Evolutionary conservation across 2,797 vertebrate species (phyloP), one percentile per base, ranked within the genome.

Genomic region (Acomys russatus): DNA sequence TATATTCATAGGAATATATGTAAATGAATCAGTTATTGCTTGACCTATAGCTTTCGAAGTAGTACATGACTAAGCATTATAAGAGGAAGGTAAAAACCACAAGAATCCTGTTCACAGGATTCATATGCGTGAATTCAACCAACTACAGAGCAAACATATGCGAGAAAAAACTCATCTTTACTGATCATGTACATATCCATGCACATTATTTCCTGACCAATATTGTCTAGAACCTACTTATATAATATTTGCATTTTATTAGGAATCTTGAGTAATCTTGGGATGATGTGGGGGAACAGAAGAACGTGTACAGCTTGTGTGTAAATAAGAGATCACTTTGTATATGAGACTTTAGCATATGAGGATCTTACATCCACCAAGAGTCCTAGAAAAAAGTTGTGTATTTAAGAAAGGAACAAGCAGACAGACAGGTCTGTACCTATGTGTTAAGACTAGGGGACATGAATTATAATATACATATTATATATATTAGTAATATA

Each of bases 61-160:
- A 63, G 22, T 78, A 80, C 4, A 63, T n/a, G 33, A 84, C 18
- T 18, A 95, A 94, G 56, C 17, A 85, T 44, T 71, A 25, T 10
- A 92, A 74, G 8, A 63, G 59, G n/a, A 88, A 74, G 76, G 79
- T 79, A 63, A 97, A 97, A 90, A 77, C 28, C 9, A 35, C 77
- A 6, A 54, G 17, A 76, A 63, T 17, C 44, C 17, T 23, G 68
- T 11, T 68, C 49, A 70, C 49, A 86, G 30, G 4, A n/a, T 22
- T 85, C 38, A 84, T 6, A 66, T 18, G 23, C 35, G 20, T 30
- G 8, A 9, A 63, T 49, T 64, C 83, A 51, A 84, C 25, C 38
- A 64, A 49, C 9, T 25, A 66, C 6, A 49, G 80, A 83, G 17
- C 28, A 33, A 20, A 84, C 49, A 51, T 66, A 84, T 49, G 33